phyloP scores from a whole-genome alignment of 2,888 invertebrate species.

The Xestia xanthographa region DNA sequence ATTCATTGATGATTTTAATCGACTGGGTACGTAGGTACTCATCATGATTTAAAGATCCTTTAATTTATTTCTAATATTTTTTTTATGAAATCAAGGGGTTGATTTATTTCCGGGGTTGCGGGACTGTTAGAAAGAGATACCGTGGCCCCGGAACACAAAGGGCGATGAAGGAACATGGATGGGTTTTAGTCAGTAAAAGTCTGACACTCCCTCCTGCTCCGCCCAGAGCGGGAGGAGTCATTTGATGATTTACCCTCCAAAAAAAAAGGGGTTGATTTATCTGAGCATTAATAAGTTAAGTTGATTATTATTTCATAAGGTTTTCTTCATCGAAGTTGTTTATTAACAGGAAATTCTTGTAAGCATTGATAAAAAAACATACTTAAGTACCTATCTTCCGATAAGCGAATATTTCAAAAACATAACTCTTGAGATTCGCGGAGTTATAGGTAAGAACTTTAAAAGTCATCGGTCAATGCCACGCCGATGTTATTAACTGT shows the following conservation, averaged over 20 bases:
- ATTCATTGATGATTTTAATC: constrained; percentile 16
- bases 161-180: too few relatives aligned
- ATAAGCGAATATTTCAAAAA: constrained; percentile 22
- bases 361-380: not conserved
- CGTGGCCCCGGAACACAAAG: too few relatives aligned
- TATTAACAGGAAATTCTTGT: not conserved
- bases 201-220: too few relatives aligned
- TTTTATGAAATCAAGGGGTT: not conserved
- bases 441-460: constrained; percentile 44
- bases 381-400: not conserved
- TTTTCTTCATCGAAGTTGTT: not conserved
- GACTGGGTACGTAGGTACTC: not conserved
- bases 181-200: too few relatives aligned
- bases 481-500: constrained; percentile 39
- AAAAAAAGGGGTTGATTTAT: not conserved
- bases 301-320: not conserved
- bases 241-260: too few relatives aligned
- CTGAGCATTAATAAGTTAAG: not conserved
- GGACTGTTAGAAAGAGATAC: too few relatives aligned
- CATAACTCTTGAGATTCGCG: constrained; percentile 17
- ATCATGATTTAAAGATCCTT: not conserved
- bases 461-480: constrained; percentile 60
- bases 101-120: too few relatives aligned
- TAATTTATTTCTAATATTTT: not conserved
- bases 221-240: too few relatives aligned